These are phyloP conservation scores for Ceratitis capitata DNA, from an alignment of 1,140 invertebrate genomes.

Conservation along the genomic window DNA sequence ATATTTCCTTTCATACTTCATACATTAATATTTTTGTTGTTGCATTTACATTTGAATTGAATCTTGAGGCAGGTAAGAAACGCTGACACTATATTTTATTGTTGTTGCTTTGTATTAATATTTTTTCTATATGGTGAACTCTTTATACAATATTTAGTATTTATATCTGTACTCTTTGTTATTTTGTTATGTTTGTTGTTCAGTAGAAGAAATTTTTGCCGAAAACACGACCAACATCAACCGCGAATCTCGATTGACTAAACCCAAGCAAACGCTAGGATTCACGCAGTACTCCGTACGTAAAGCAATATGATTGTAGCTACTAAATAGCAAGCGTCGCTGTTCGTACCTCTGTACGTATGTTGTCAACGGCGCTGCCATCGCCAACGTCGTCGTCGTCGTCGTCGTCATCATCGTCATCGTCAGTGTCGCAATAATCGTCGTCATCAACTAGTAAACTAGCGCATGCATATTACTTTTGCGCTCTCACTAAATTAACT, in stretches of 20 bases:
- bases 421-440: neutral
- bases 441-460: neutral
- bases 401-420: neutral
- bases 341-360: neutral
- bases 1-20: neutral
- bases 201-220: slow-evolving; percentile 44
- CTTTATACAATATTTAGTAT: slow-evolving; percentile 42
- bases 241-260: slow-evolving; percentile 66
- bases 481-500: neutral
- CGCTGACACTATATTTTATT: neutral
- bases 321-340: neutral
- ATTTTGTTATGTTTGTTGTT: slow-evolving; percentile 27
- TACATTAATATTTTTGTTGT: neutral
- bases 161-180: slow-evolving; percentile 44
- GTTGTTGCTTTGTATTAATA: slow-evolving; percentile 24
- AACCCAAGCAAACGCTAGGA: slow-evolving; percentile 64
- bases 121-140: slow-evolving; percentile 25
- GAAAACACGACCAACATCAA: slow-evolving; percentile 66
- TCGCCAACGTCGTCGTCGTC: neutral
- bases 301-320: too few relatives aligned
- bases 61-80: slow-evolving; percentile 15
- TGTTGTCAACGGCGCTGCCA: neutral
- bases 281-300: slow-evolving; percentile 57
- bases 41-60: neutral
- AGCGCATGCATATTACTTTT: neutral